These are phyloP conservation scores for Hyla sarda DNA, from an alignment of 2,113 vertebrate genomes.

Conservation along the genomic window DNA sequence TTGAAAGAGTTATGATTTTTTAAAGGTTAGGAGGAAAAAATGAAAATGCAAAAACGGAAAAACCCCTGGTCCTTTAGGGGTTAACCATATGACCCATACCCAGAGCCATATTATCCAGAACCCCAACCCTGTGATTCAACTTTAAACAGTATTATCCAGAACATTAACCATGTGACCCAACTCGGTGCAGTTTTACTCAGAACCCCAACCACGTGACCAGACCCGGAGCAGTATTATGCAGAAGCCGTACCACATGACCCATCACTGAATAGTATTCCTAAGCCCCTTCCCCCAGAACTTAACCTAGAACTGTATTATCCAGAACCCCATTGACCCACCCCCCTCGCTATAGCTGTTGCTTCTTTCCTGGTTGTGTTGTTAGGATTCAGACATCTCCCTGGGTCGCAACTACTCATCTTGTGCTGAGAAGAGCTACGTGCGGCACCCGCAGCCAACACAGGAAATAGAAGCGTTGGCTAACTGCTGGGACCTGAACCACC, in stretches of 20 bases:
- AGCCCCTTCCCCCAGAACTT: too few species aligned
- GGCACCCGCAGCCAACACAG: neutral
- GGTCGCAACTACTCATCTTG: conserved; percentile 34
- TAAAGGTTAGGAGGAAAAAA: too few species aligned
- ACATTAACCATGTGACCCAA: neutral
- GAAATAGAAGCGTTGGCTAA: neutral
- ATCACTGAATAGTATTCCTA: too few species aligned
- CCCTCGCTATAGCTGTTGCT: neutral
- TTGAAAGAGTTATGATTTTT: too few species aligned
- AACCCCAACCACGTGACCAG: too few species aligned
- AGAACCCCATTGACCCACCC: neutral
- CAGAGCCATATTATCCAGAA: too few species aligned
- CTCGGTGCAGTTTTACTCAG: too few species aligned
- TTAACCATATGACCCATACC: too few species aligned
- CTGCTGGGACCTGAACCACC: neutral
- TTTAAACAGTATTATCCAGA: neutral
- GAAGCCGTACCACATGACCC: too few species aligned
- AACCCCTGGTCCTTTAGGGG: too few species aligned
- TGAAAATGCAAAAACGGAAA: too few species aligned
- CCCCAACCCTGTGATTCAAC: neutral
- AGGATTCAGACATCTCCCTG: neutral
- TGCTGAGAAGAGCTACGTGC: neutral
- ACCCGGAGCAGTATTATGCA: too few species aligned
- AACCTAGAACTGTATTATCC: neutral
- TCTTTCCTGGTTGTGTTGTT: neutral